Evolutionary conservation across 2,888 invertebrate species (phyloP).

Genomic region (Parelbella ahira): DNA sequence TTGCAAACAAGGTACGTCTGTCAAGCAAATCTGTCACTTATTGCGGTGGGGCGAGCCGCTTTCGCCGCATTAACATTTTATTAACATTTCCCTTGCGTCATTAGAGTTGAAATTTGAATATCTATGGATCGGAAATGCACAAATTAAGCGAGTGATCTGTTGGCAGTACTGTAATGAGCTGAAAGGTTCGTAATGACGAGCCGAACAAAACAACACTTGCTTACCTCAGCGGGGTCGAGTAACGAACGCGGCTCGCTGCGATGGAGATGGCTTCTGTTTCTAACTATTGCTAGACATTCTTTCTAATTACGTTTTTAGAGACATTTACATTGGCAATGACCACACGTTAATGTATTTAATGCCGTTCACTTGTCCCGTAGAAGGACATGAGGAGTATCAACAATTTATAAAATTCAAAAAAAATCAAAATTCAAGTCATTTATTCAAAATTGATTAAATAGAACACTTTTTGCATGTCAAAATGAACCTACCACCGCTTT

Average conservation of each 20-base stretch:
- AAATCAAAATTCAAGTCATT: too few species aligned
- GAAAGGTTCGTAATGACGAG: slow-evolving; percentile 73
- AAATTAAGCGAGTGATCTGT: slow-evolving; percentile 79
- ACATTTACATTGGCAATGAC: too few species aligned
- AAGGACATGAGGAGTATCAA: too few species aligned
- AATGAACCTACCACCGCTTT: too few species aligned
- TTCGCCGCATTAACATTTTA: slow-evolving; percentile 77
- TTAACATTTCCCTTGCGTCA: slow-evolving; percentile 77
- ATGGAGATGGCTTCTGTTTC: slow-evolving; percentile 44
- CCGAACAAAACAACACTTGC: slow-evolving; percentile 75
- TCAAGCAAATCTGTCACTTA: slow-evolving; percentile 80
- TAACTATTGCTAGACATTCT: too few species aligned
- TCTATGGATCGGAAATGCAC: slow-evolving; percentile 79
- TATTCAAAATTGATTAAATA: too few species aligned
- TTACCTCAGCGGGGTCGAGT: slow-evolving; percentile 62
- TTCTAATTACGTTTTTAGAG: too few species aligned
- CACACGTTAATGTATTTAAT: too few species aligned
- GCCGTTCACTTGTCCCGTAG: too few species aligned
- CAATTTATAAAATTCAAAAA: too few species aligned
- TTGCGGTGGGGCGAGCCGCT: slow-evolving; percentile 64
- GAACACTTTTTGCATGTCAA: too few species aligned
- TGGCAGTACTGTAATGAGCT: slow-evolving; percentile 75
- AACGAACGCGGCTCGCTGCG: slow-evolving; percentile 43
- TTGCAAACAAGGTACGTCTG: slow-evolving; percentile 68
- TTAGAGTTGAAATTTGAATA: slow-evolving; percentile 79